Conservation (phyloP, 2,797 vertebrate species). For the Sebastolobus altivelis region DNA sequence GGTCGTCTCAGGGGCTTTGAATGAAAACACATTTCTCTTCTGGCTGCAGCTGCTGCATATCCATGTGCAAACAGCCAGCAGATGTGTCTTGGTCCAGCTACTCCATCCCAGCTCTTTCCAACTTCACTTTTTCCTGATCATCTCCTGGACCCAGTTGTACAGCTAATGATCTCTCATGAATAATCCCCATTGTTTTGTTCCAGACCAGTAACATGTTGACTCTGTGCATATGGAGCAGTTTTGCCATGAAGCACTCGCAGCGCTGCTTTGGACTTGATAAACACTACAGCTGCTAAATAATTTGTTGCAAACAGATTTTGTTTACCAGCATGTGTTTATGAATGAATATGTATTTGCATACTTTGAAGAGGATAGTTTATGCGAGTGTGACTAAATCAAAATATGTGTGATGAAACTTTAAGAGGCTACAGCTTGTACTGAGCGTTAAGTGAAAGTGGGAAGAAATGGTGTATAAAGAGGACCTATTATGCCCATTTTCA, state of each 20-base stretch:
- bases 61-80: conserved; percentile 78
- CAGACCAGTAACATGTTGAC: conserved; percentile 55
- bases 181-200: conserved; percentile 50
- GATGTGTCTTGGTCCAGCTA: conserved; percentile 68
- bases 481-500: neutral
- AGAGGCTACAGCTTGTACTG: conserved; percentile 22
- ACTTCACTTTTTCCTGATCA: conserved; percentile 62
- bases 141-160: conserved; percentile 39
- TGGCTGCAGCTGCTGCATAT: conserved; percentile 73
- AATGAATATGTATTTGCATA: conserved; percentile 57
- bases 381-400: conserved; percentile 23
- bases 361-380: conserved; percentile 31
- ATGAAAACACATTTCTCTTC: conserved; percentile 72
- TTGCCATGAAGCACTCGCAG: conserved; percentile 33
- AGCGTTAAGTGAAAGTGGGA: neutral
- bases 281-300: conserved; percentile 74
- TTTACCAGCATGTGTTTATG: conserved; percentile 63
- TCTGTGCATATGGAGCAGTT: conserved; percentile 52
- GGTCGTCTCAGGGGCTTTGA: conserved; percentile 68
- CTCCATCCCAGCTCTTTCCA: conserved; percentile 60
- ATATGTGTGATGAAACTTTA: conserved; percentile 49
- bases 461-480: neutral
- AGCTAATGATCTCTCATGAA: conserved; percentile 61
- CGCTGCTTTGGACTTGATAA: conserved; percentile 43
- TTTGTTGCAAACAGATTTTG: conserved; percentile 70